Evolutionary conservation across 1,140 invertebrate genomes (phyloP).

Genomic region (Macrobrachium nipponense): DNA sequence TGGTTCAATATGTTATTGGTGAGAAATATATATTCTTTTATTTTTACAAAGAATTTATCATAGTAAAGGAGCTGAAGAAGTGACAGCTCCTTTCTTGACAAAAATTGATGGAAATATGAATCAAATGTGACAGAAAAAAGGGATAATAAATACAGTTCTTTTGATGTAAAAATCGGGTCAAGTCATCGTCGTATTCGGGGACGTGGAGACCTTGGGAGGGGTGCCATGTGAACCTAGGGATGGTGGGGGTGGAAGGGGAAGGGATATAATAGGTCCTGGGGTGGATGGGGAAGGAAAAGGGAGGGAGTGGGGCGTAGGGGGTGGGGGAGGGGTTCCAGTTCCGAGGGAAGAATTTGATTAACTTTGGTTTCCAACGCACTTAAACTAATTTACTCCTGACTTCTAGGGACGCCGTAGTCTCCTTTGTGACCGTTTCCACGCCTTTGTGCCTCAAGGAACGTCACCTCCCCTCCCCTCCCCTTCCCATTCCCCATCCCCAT

Average conservation of each 20-base stretch:
- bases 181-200: constrained; percentile 27
- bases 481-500: not conserved
- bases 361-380: constrained; percentile 59
- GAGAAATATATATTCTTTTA: too few species aligned
- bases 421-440: constrained; percentile 54
- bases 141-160: constrained; percentile 28
- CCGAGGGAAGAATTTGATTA: constrained; percentile 61
- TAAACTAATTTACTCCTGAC: constrained; percentile 61
- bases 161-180: constrained; percentile 47
- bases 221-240: not conserved
- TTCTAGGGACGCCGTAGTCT: constrained; percentile 26
- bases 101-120: too few species aligned
- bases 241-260: too few species aligned
- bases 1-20: too few species aligned
- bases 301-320: not conserved
- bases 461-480: not conserved
- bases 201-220: not conserved
- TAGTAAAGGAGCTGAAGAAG: too few species aligned
- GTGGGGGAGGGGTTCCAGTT: constrained; percentile 20
- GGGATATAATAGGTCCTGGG: not conserved
- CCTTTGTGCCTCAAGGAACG: constrained; percentile 29
- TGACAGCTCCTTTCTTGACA: too few species aligned
- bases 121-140: too few species aligned
- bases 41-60: too few species aligned
- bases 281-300: not conserved